Conservation (phyloP, 2,113 vertebrate genomes). For the Thunnus maccoyii region DNA sequence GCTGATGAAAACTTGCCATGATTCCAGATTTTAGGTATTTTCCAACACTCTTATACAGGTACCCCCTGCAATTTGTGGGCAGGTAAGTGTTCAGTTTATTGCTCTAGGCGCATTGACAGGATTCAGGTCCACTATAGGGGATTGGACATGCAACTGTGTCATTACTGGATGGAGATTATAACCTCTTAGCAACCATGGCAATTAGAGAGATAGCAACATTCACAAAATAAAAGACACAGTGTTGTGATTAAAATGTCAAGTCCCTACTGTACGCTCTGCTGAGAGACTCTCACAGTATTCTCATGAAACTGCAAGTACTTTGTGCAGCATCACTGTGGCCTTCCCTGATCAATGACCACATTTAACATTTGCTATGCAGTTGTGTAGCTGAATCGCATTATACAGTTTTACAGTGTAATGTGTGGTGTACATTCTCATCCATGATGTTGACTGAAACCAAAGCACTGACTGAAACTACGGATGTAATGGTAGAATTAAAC, state of each 20-base stretch:
- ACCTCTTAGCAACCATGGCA: background rate
- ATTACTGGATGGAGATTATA: background rate
- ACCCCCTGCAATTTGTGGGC: background rate
- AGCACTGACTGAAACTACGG: too few relatives aligned
- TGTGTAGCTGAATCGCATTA: background rate
- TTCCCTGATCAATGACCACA: background rate
- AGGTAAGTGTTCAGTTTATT: constrained; percentile 30
- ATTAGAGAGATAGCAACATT: constrained; percentile 18
- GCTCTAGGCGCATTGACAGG: constrained; percentile 11
- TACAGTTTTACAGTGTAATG: background rate
- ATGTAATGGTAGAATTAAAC: too few relatives aligned
- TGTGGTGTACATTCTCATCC: too few relatives aligned
- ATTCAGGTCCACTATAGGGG: constrained; percentile 15
- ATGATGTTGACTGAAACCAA: background rate
- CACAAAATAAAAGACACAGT: constrained; percentile 16
- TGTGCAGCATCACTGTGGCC: background rate
- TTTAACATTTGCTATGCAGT: background rate
- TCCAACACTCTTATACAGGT: constrained; percentile 19
- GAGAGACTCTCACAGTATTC: background rate
- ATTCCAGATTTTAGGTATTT: constrained; percentile 35
- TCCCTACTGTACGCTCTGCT: background rate
- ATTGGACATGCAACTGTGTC: constrained; percentile 14
- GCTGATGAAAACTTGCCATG: constrained; percentile 8
- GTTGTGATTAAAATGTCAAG: constrained; percentile 25
- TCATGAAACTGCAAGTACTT: constrained; percentile 4